phyloP scores from a whole-genome alignment of 2,113 vertebrate genomes.

The Epinephelus moara region DNA sequence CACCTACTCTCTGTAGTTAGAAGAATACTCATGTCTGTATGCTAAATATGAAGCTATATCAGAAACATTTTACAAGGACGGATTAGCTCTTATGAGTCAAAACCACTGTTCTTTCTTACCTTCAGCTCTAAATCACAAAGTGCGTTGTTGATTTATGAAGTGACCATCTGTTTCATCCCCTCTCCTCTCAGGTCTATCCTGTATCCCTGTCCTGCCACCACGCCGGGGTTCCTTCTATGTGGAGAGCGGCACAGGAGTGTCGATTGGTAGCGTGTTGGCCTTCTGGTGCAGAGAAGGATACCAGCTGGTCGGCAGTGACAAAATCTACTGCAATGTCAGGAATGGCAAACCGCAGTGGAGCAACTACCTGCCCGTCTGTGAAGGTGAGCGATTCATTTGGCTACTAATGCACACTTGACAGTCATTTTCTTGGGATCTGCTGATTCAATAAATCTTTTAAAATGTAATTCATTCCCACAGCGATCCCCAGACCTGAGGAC shows the following conservation, averaged over 20 bases:
- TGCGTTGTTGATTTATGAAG: not conserved
- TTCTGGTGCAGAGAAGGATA: conserved; percentile 87
- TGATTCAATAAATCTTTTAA: not conserved
- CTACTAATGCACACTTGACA: not conserved
- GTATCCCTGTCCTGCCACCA: conserved; percentile 75
- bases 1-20: not conserved
- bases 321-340: conserved; percentile 74
- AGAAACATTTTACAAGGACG: not conserved
- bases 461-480: conserved; percentile 58
- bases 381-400: conserved; percentile 66
- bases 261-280: conserved; percentile 76
- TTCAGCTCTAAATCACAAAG: not conserved
- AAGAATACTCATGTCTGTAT: too few species aligned
- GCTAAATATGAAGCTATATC: not conserved
- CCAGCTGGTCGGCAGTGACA: conserved; percentile 86
- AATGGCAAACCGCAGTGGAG: conserved; percentile 81
- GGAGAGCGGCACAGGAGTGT: conserved; percentile 77
- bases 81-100: not conserved
- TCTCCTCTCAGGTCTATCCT: conserved; percentile 73
- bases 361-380: conserved; percentile 83
- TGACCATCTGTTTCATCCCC: not conserved
- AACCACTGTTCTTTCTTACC: not conserved
- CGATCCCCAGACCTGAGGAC: conserved; percentile 80
- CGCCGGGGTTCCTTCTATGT: conserved; percentile 83
- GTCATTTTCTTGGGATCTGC: not conserved